Percentiles rank a stretch among this genome's conserved stretches.
Conservation (phyloP, 2,888 invertebrate species). For the Pollenia amentaria region DNA sequence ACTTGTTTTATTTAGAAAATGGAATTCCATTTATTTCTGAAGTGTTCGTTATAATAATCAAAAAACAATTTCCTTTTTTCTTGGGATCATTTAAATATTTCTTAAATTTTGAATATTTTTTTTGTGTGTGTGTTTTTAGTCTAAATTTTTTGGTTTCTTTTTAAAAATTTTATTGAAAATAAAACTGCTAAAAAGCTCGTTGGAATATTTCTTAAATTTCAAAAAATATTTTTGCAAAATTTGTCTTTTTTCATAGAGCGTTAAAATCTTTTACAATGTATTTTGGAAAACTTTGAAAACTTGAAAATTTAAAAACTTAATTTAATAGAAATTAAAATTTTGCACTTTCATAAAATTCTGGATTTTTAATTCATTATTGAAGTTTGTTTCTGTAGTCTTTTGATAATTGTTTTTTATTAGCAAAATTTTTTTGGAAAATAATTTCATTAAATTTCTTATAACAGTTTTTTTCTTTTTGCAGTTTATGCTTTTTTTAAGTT, state of each 20-base stretch:
- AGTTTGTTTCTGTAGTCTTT: constrained; percentile 49
- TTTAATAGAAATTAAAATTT: neutral
- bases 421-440: neutral
- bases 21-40: no score
- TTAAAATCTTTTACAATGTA: neutral
- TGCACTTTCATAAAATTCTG: neutral
- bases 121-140: no score
- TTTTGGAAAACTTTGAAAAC: neutral
- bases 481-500: constrained; percentile 41
- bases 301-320: neutral
- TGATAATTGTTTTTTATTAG: neutral
- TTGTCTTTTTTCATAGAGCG: neutral
- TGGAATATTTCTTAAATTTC: no score
- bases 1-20: no score
- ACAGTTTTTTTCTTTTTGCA: constrained; percentile 6
- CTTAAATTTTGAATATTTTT: no score
- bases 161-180: no score
- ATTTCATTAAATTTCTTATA: constrained; percentile 3
- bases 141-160: no score
- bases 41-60: no score
- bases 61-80: no score
- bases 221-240: no score
- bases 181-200: no score
- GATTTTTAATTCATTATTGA: neutral
- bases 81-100: no score